Percentiles rank a stretch among this genome's conserved stretches.
Evolutionary conservation across 2,888 invertebrate species (phyloP).

Genomic region (Lasioglossum malachurum): DNA sequence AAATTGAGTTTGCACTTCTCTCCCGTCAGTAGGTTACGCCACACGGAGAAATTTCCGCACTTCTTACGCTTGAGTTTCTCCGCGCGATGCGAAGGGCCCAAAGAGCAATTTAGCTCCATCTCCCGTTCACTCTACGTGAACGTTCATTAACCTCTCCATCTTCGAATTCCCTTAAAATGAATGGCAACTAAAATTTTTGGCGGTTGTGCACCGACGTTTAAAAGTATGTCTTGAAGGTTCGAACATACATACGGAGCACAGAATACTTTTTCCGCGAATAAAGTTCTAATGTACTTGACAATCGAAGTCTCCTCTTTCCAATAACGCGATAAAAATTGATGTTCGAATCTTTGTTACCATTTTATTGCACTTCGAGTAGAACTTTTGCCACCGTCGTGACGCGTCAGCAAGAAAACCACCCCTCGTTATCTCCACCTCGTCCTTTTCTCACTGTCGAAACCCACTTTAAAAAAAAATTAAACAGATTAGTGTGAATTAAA

Average conservation of each 20-base stretch:
- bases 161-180: background rate
- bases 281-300: background rate
- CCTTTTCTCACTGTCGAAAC: background rate
- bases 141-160: background rate
- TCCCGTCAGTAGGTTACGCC: background rate
- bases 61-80: background rate
- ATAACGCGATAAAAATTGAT: background rate
- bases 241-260: background rate
- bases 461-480: background rate
- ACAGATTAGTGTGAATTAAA: background rate
- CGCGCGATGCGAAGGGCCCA: background rate
- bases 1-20: conserved; percentile 15
- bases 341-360: background rate
- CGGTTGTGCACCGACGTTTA: too few relatives aligned
- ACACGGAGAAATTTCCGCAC: background rate
- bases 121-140: background rate
- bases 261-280: background rate
- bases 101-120: background rate
- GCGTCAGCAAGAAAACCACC: background rate
- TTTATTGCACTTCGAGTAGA: background rate
- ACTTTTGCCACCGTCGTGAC: background rate
- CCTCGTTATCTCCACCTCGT: background rate
- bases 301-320: background rate
- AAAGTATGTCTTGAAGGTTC: background rate
- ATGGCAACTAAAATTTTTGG: background rate